Base-by-base conservation (phyloP, 2,797 vertebrate genomes). In the Oreochromis mossambicus region DNA sequence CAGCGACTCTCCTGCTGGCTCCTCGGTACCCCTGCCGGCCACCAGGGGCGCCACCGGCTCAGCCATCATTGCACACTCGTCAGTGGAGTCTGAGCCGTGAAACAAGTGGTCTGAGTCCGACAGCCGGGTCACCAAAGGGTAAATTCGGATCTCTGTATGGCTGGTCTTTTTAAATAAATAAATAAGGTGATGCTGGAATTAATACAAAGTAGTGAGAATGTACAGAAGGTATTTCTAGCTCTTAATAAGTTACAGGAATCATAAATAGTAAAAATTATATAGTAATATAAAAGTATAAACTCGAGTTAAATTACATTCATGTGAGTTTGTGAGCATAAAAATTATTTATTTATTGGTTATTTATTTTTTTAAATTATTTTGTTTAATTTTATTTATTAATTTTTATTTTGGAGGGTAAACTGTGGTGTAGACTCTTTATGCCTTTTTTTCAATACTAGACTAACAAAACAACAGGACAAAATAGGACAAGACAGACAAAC, bases 1-100 rank as follows among this genome's bases (percentile, higher is more conserved):
- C 92, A 83, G 88, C 84, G 52, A 84, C 87, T 76, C 89, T 88
- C 91, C 94, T 78, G 91, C 89, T 91, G 92, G 51, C 34, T 48
- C 36, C 26, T 70, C 90, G 83, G 84, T 86, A 80, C 90, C 78
- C 82, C 86, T n/a, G 7, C 77, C 21, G 46, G 17, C 93, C 95
- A 10, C 92, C 5, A 52, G 88, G 87, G 89, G 83, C 91, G 88
- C 90, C 56, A 63, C 46, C 32, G 68, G 50, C 54, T 12, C 73
- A 52, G 15, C 8, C n/a, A 34, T 15, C 41, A 8, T 79, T 14
- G 3, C 58, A 51, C 50, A 19, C 5, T 21, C 68, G 19, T 19
- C 9, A 32, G 6, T 68, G n/a, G n/a, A 26, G 38, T 70, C 66
- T 26, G 21, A 17, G 14, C 15, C 68, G 10, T 32, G 17, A 75